Percentiles rank a stretch among this genome's conserved stretches.
phyloP scores from a whole-genome alignment of 2,888 invertebrate species.

The Pimpla rufipes region DNA sequence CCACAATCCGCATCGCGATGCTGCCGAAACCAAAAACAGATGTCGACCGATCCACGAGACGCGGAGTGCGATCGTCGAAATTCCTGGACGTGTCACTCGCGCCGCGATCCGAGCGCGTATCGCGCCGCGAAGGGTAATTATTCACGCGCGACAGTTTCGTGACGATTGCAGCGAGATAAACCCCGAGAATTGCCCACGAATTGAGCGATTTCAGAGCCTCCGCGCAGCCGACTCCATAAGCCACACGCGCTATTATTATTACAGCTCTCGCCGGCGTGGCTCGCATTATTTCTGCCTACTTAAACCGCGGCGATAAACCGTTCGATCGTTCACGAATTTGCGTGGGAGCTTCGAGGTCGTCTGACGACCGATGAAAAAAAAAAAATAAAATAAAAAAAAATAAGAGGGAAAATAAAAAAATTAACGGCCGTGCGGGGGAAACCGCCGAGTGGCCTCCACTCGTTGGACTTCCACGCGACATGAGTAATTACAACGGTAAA shows the following conservation, averaged over 20 bases:
- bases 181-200: slow-evolving; percentile 29
- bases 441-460: background rate
- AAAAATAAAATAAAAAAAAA: slow-evolving; percentile 25
- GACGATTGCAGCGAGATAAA: slow-evolving; percentile 52
- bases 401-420: slow-evolving; percentile 21
- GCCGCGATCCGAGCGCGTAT: background rate
- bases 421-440: no score
- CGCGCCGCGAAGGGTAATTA: slow-evolving; percentile 10
- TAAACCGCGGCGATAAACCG: slow-evolving; percentile 3
- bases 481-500: slow-evolving; percentile 56
- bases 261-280: slow-evolving; percentile 28
- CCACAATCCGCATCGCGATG: no score
- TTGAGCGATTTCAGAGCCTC: slow-evolving; percentile 28
- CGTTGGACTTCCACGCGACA: slow-evolving; percentile 48
- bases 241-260: slow-evolving; percentile 6
- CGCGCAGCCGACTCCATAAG: background rate
- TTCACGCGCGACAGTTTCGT: slow-evolving; percentile 35
- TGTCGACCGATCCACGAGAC: no score
- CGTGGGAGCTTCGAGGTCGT: background rate
- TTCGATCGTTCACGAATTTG: slow-evolving; percentile 29
- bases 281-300: background rate
- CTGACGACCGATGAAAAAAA: background rate
- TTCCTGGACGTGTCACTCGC: background rate
- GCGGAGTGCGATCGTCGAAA: background rate
- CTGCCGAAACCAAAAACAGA: no score